Conservation (phyloP, 2,113 vertebrate species). For the Entelurus aequoreus region DNA sequence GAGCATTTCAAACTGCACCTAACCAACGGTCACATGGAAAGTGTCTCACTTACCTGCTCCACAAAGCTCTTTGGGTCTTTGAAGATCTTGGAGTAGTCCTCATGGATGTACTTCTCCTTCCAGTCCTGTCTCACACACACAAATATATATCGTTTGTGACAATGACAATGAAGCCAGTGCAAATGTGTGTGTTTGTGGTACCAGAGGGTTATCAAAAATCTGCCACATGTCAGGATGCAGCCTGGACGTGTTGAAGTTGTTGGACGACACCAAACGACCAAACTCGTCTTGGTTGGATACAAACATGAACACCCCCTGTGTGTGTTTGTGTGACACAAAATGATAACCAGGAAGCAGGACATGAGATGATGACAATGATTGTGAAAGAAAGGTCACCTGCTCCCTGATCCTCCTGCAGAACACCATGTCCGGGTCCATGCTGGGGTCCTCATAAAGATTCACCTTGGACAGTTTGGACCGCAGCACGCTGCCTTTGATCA, state of each 20-base stretch:
- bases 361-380: neutral
- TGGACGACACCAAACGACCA: constrained; percentile 45
- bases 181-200: neutral
- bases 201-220: constrained; percentile 64
- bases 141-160: neutral
- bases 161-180: too few species aligned
- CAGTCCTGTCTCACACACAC: constrained; percentile 53
- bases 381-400: constrained; percentile 32
- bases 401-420: constrained; percentile 59
- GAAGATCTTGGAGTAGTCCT: constrained; percentile 59
- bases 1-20: too few species aligned
- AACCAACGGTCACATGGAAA: neutral
- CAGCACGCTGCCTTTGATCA: constrained; percentile 47
- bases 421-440: constrained; percentile 56
- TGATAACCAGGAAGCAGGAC: too few species aligned
- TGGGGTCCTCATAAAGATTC: constrained; percentile 39
- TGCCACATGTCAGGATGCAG: constrained; percentile 66
- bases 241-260: constrained; percentile 56
- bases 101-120: constrained; percentile 57
- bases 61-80: constrained; percentile 29
- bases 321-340: neutral
- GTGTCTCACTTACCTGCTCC: constrained; percentile 45
- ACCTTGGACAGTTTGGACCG: constrained; percentile 42
- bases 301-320: constrained; percentile 59
- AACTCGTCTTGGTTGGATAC: constrained; percentile 60